Evolutionary conservation across 2,888 invertebrate genomes (phyloP).

Genomic region (Eupithecia tripunctaria): DNA sequence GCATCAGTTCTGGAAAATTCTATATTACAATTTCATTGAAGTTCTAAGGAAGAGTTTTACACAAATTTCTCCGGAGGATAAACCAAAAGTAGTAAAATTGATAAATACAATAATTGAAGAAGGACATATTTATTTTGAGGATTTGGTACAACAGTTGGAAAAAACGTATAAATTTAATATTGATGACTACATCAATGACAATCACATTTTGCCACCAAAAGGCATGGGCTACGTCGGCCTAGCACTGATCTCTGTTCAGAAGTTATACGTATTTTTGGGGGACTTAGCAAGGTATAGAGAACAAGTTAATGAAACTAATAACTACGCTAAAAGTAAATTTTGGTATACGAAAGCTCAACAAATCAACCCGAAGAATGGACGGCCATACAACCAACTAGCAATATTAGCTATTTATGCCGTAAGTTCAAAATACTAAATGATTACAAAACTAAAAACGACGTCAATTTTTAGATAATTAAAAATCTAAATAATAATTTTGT

Average conservation of each 20-base stretch:
- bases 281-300: constrained; percentile 96
- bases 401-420: constrained; percentile 93
- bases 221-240: constrained; percentile 88
- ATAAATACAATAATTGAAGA: constrained; percentile 90
- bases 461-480: neutral
- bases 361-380: constrained; percentile 96
- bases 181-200: constrained; percentile 85
- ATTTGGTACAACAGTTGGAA: constrained; percentile 89
- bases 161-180: constrained; percentile 90
- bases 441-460: neutral
- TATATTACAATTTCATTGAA: constrained; percentile 95
- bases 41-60: constrained; percentile 88
- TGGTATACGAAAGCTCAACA: constrained; percentile 97
- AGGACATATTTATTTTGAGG: constrained; percentile 91
- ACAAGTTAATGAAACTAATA: constrained; percentile 91
- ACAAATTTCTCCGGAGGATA: constrained; percentile 85
- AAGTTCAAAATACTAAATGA: constrained; percentile 64
- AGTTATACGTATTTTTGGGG: constrained; percentile 94
- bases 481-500: constrained; percentile 48
- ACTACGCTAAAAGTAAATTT: constrained; percentile 89
- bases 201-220: constrained; percentile 85
- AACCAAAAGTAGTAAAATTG: constrained; percentile 86
- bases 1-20: constrained; percentile 95
- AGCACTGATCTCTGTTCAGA: constrained; percentile 93
- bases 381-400: constrained; percentile 97